Evolutionary conservation across 2,888 invertebrate genomes (phyloP), one percentile per base, ranked within the genome.

Genomic region (Drosophila austrosaltans): DNA sequence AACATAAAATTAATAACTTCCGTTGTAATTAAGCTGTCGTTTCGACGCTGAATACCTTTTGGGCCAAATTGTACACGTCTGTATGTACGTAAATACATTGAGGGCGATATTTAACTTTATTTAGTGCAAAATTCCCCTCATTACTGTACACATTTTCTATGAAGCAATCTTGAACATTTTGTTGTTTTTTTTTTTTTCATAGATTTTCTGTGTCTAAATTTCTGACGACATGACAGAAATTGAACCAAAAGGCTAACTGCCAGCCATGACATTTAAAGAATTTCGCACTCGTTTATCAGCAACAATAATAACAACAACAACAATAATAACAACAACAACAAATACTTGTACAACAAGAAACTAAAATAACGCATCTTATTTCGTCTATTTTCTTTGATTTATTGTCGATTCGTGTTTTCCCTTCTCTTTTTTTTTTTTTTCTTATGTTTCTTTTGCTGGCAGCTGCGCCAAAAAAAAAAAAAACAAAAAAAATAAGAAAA

Each of bases 241-340:
- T 76, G 79, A 78, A 76, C 72, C 69, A 42, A 72, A 64, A 73
- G 87, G 82, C 79, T 77, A 82, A 87, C 82, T 82, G 82, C 82
- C 87, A 82, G 82, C 87, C 82, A 77, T 82, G 82, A 82, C 82
- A 82, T 82, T 87, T 87, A 40, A 70, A 77, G 85, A 87, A 87
- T 84, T 82, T 82, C 76, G 79, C 85, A 87, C 85, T 81, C 82
- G 71, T 83, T 83, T 75, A 72, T 63, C 71, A 66, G 53, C 36
- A 20, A 22, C 28, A 56, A 54, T 20, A 12, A 12, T 28, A 36
- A 36, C 36, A 36, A 36, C 36, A 36, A 36, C 36, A 36, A 36
- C 7, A 36, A 7, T 8, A 36, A 36, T 2, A 36, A 36, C 1
- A 36, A 36, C 8, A 36, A 36, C 36, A 36, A 36, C 7, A 32